These are phyloP conservation scores for Notodonta dromedarius DNA, from an alignment of 2,888 invertebrate species.

Conservation along the genomic window DNA sequence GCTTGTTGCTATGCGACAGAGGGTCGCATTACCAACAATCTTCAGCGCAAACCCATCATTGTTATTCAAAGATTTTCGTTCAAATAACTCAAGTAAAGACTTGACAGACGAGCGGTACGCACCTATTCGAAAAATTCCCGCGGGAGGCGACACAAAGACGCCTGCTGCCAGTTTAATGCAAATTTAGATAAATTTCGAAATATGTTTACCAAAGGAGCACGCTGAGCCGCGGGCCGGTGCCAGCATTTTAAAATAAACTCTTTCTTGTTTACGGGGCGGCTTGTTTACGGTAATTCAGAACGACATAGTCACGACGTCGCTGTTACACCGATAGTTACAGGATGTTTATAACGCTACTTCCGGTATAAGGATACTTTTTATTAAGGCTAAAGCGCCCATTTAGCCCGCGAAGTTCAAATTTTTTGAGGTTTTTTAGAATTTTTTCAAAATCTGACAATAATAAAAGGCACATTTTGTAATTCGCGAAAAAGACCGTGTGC, in stretches of 20 bases:
- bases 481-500: too few species aligned
- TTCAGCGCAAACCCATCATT: neutral
- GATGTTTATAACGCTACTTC: neutral
- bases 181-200: constrained; percentile 5
- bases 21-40: too few species aligned
- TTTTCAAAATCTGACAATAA: too few species aligned
- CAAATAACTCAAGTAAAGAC: neutral
- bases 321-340: neutral
- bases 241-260: constrained; percentile 6
- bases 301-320: neutral
- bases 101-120: neutral
- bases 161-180: neutral
- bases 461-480: too few species aligned
- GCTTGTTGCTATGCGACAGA: too few species aligned
- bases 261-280: neutral
- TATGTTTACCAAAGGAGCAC: neutral
- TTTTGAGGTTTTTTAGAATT: too few species aligned
- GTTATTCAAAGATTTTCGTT: neutral
- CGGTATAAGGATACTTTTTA: too few species aligned
- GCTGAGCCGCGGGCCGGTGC: neutral
- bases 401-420: too few species aligned
- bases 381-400: too few species aligned
- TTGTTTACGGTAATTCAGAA: neutral
- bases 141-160: neutral
- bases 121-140: neutral